Conservation (phyloP, 2,113 vertebrate species). For the Pangasianodon hypophthalmus region DNA sequence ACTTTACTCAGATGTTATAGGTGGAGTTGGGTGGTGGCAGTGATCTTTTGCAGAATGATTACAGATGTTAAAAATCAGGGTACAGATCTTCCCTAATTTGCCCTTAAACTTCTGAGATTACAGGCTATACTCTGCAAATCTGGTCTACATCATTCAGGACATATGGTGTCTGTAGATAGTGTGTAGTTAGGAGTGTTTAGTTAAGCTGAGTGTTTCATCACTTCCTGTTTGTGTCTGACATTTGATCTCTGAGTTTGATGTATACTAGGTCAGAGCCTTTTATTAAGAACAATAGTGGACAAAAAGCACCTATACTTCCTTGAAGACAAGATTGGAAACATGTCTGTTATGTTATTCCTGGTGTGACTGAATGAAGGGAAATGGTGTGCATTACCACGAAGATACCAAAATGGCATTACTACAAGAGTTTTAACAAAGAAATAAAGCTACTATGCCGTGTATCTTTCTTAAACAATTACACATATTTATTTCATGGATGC, state of each 20-base stretch:
- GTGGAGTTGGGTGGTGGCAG: constrained; percentile 28
- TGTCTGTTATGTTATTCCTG: not conserved
- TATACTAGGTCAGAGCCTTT: not conserved
- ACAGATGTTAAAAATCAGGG: constrained; percentile 10
- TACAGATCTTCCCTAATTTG: constrained; percentile 15
- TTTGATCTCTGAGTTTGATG: not conserved
- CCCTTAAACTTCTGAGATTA: constrained; percentile 53
- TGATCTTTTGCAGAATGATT: not conserved
- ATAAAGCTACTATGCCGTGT: not conserved
- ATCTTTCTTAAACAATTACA: not conserved
- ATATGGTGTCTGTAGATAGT: constrained; percentile 6
- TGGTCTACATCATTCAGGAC: constrained; percentile 21
- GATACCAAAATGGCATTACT: not conserved
- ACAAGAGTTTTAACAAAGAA: not conserved
- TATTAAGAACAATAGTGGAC: not conserved
- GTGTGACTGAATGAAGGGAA: not conserved
- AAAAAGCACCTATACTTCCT: not conserved
- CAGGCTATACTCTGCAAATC: constrained; percentile 37
- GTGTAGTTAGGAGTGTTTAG: not conserved
- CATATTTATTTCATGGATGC: not conserved
- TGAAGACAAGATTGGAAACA: not conserved
- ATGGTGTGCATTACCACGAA: not conserved
- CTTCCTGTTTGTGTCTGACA: not conserved
- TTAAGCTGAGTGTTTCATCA: not conserved
- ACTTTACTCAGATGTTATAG: not conserved